These are phyloP conservation scores for Pterois miles DNA, from an alignment of 2,797 vertebrate species.

Conservation along the genomic window DNA sequence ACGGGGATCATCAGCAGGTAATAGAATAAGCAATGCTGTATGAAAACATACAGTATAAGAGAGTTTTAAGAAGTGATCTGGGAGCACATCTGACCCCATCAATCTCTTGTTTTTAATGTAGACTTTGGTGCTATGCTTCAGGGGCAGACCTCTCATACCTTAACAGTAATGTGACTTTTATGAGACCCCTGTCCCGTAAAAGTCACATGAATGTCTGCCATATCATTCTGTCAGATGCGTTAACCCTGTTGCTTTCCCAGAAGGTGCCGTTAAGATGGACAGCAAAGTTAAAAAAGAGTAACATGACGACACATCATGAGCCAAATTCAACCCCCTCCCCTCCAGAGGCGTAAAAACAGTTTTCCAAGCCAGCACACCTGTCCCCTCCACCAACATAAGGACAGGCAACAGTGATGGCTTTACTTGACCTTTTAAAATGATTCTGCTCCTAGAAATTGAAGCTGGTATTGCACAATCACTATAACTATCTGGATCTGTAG, in stretches of 20 bases:
- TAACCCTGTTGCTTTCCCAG: slow-evolving; percentile 30
- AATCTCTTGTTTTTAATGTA: slow-evolving; percentile 10
- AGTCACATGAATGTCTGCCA: slow-evolving; percentile 39
- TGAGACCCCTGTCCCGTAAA: slow-evolving; percentile 46
- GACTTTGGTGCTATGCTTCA: not conserved
- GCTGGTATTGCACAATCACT: slow-evolving; percentile 14
- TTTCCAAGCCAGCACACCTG: slow-evolving; percentile 37
- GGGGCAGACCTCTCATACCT: slow-evolving; percentile 24
- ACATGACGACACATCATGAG: slow-evolving; percentile 13
- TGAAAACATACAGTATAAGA: not conserved
- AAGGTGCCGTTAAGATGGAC: slow-evolving; percentile 16
- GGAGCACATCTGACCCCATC: not conserved
- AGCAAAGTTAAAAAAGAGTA: slow-evolving; percentile 21
- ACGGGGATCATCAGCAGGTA: not conserved
- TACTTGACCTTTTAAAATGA: slow-evolving; percentile 25
- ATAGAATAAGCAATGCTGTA: not conserved
- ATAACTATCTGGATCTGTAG: slow-evolving; percentile 13
- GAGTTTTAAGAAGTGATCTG: not conserved
- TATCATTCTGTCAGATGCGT: slow-evolving; percentile 35
- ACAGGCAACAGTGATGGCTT: slow-evolving; percentile 10
- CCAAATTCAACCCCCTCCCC: not conserved
- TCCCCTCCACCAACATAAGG: slow-evolving; percentile 8
- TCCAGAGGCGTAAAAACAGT: not conserved
- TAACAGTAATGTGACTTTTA: slow-evolving; percentile 54
- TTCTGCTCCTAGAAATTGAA: slow-evolving; percentile 11